Evolutionary conservation across 2,113 vertebrate species (phyloP).

Genomic region (Bettongia penicillata): DNA sequence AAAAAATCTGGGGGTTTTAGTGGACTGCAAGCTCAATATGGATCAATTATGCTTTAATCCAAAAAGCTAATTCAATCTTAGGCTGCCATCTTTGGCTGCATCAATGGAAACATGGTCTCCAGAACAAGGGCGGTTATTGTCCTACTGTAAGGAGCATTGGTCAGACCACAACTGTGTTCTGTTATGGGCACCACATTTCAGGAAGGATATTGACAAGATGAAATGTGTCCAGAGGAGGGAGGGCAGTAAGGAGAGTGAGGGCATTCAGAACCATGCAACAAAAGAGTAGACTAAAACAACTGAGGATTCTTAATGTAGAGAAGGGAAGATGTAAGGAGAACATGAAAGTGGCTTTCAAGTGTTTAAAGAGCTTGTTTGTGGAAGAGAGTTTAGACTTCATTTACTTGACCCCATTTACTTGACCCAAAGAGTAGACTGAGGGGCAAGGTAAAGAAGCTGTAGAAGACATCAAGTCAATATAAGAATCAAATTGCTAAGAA

Average conservation of each 20-base stretch:
- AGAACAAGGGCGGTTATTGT: background rate
- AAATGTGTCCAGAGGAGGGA: slow-evolving; percentile 2
- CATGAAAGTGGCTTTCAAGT: background rate
- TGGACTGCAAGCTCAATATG: background rate
- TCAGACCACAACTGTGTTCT: background rate
- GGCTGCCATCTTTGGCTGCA: background rate
- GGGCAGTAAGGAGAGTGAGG: background rate
- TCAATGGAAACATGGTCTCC: background rate
- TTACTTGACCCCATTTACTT: background rate
- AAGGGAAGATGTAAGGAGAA: background rate
- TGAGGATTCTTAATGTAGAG: background rate
- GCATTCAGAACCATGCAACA: background rate
- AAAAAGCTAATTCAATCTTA: background rate
- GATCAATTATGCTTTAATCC: background rate
- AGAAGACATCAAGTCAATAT: background rate
- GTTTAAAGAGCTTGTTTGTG: background rate
- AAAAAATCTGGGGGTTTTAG: background rate
- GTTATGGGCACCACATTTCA: background rate
- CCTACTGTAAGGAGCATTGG: background rate
- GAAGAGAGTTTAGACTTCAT: background rate
- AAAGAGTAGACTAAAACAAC: background rate
- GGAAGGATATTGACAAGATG: background rate
- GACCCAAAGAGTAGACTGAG: background rate
- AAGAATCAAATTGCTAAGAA: background rate
- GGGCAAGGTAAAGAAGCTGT: background rate